These are phyloP conservation scores for Drosophila meridionalis DNA, from an alignment of 2,888 invertebrate species.

Conservation along the genomic window DNA sequence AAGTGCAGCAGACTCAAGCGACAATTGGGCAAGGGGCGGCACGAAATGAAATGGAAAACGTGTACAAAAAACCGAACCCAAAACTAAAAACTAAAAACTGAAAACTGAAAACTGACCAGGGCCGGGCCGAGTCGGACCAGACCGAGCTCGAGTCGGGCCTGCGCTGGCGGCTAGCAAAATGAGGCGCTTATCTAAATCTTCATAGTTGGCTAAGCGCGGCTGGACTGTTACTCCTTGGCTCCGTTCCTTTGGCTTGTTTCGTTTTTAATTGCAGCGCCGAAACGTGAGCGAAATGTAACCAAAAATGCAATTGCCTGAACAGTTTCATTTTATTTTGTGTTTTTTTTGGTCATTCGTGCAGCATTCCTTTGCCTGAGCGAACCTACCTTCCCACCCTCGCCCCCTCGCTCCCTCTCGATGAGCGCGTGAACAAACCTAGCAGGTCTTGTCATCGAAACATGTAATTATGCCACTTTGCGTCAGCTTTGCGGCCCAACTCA, in stretches of 20 bases:
- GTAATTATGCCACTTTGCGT: slow-evolving; percentile 82
- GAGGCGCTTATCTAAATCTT: slow-evolving; percentile 85
- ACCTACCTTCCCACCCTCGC: background rate
- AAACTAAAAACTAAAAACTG: slow-evolving; percentile 24
- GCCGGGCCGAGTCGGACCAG: slow-evolving; percentile 2
- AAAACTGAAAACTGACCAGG: slow-evolving; percentile 37
- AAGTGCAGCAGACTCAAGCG: slow-evolving; percentile 64
- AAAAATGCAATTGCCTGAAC: slow-evolving; percentile 76
- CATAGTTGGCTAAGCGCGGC: slow-evolving; percentile 85
- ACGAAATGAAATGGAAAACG: slow-evolving; percentile 78
- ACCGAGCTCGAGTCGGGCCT: slow-evolving; percentile 19
- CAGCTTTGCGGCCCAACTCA: slow-evolving; percentile 42
- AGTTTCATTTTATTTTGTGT: background rate
- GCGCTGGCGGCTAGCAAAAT: slow-evolving; percentile 72
- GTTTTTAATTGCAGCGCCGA: slow-evolving; percentile 82
- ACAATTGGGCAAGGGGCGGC: slow-evolving; percentile 60
- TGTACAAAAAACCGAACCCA: slow-evolving; percentile 20
- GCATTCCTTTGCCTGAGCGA: slow-evolving; percentile 60
- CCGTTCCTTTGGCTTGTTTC: slow-evolving; percentile 55
- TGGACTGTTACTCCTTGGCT: slow-evolving; percentile 40
- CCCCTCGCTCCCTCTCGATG: slow-evolving; percentile 1
- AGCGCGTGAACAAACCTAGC: slow-evolving; percentile 53
- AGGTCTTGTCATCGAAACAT: slow-evolving; percentile 77
- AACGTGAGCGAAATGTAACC: slow-evolving; percentile 81
- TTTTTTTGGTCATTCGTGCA: slow-evolving; percentile 76